Conservation (phyloP, 1,140 invertebrate species). For the Pomacea maculata region DNA sequence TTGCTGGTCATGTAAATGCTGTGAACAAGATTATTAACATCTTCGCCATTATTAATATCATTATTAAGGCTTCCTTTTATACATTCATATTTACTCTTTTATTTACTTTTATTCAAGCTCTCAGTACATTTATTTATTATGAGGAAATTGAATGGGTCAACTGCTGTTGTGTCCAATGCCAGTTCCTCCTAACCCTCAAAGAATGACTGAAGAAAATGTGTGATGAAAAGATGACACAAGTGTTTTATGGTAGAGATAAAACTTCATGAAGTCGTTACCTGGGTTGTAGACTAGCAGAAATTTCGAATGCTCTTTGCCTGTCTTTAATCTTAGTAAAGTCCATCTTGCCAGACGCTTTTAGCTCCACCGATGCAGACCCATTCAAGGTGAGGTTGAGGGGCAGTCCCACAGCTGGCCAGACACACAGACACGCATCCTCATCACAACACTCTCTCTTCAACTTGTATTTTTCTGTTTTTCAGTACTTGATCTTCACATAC, state of each 20-base stretch:
- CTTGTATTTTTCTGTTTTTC: too few relatives aligned
- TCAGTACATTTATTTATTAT: too few relatives aligned
- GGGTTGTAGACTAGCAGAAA: conserved; percentile 17
- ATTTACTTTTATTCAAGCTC: too few relatives aligned
- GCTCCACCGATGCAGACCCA: conserved; percentile 82
- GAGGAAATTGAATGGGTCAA: too few relatives aligned
- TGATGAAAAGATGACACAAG: not conserved
- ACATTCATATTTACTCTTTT: too few relatives aligned
- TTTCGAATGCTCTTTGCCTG: conserved; percentile 18
- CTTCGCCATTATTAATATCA: conserved; percentile 77
- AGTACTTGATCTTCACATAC: too few relatives aligned
- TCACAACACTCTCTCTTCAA: too few relatives aligned
- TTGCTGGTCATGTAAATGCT: too few relatives aligned
- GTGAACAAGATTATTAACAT: too few relatives aligned
- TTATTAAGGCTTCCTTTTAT: conserved; percentile 66
- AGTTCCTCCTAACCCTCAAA: conserved; percentile 60
- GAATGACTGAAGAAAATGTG: not conserved
- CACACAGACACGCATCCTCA: not conserved
- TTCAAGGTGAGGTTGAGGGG: conserved; percentile 84
- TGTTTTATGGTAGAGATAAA: not conserved
- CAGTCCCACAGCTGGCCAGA: conserved; percentile 72
- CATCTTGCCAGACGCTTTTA: conserved; percentile 75
- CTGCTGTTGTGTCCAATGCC: conserved; percentile 69
- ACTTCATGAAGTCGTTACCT: conserved; percentile 1
- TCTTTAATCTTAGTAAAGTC: conserved; percentile 73